Evolutionary conservation across 2,113 vertebrate genomes (phyloP).

Genomic region (Bagarius yarrelli): DNA sequence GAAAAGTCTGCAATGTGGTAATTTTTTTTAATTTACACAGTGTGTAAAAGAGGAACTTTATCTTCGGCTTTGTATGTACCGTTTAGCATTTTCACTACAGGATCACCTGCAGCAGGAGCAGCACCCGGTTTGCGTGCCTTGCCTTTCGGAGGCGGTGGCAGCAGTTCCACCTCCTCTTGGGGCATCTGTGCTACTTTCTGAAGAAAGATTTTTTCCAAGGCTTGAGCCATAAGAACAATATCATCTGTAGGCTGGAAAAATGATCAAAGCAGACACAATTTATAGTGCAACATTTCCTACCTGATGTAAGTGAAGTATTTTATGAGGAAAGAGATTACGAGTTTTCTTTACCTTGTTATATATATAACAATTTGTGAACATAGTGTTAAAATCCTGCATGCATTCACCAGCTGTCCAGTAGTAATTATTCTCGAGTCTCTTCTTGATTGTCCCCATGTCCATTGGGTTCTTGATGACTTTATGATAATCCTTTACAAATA

Average conservation of each 20-base stretch:
- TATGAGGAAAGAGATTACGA: not conserved
- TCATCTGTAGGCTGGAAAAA: slow-evolving; percentile 88
- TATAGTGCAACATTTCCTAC: not conserved
- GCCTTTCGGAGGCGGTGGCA: slow-evolving; percentile 90
- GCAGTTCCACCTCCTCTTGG: slow-evolving; percentile 92
- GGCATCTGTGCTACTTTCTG: slow-evolving; percentile 99
- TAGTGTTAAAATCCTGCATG: slow-evolving; percentile 99
- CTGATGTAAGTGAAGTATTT: not conserved
- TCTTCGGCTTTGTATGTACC: not conserved
- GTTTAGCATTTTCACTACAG: not conserved
- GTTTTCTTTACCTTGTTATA: slow-evolving; percentile 89
- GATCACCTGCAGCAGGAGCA: slow-evolving; percentile 77
- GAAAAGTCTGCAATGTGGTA: not conserved
- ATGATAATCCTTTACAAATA: slow-evolving; percentile 88
- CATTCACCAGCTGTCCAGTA: slow-evolving; percentile 98
- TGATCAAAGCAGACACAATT: not conserved
- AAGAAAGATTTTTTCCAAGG: slow-evolving; percentile 96
- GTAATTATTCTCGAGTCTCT: slow-evolving; percentile 93
- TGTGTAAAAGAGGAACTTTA: not conserved
- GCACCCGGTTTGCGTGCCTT: slow-evolving; percentile 87
- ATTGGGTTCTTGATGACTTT: slow-evolving; percentile 98
- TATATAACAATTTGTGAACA: slow-evolving; percentile 99
- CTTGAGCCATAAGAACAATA: slow-evolving; percentile 98
- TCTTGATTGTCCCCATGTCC: slow-evolving; percentile 99
- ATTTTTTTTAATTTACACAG: not conserved